Conservation (phyloP, 2,888 invertebrate species). For the Amphimallon solstitiale region DNA sequence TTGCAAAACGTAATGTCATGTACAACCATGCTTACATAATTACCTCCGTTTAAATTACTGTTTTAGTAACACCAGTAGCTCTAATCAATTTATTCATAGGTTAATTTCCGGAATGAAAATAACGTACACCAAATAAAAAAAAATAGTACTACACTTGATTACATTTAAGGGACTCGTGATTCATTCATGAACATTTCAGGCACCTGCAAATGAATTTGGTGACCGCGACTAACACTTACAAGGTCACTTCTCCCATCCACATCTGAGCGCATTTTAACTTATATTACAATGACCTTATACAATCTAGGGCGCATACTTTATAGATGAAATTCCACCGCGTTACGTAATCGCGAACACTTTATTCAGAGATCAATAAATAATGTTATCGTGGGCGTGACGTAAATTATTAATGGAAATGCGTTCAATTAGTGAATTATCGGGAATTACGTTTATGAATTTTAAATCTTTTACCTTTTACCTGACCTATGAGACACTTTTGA, state of each 20-base stretch:
- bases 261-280: conserved; percentile 12
- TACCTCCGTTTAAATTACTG: no score
- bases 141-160: no score
- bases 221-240: conserved; percentile 9
- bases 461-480: conserved; percentile 11
- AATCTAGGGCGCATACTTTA: conserved; percentile 18
- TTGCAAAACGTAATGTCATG: no score
- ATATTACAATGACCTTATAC: conserved; percentile 21
- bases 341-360: neutral
- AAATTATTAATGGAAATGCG: neutral
- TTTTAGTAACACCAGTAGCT: no score
- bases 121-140: no score
- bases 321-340: conserved; percentile 13
- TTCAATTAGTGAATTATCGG: neutral
- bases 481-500: neutral
- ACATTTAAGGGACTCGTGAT: neutral
- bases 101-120: no score
- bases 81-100: no score
- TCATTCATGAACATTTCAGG: neutral
- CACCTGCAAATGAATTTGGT: conserved; percentile 6
- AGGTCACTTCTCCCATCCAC: conserved; percentile 6
- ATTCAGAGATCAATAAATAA: neutral
- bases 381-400: neutral
- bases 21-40: no score
- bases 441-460: neutral